Evolutionary conservation across 1,140 invertebrate species (phyloP).

Genomic region (Solen grandis): DNA sequence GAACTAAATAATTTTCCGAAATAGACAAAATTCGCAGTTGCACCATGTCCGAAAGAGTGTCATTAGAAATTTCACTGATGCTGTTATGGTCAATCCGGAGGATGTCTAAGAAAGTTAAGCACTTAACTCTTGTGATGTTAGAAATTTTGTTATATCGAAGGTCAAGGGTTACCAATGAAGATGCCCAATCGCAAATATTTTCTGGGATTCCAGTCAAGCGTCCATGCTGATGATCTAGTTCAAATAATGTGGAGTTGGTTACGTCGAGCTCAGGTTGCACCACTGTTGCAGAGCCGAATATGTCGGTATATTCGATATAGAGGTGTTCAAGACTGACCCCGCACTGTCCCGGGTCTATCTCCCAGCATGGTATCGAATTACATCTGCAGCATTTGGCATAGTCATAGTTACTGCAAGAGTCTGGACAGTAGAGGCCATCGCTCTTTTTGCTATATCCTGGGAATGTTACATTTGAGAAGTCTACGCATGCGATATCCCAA

Average conservation of each 20-base stretch:
- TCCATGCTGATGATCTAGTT: conserved; percentile 2
- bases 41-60: neutral
- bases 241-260: neutral
- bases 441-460: conserved; percentile 7
- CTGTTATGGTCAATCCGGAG: conserved; percentile 17
- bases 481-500: no score
- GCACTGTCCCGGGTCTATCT: neutral
- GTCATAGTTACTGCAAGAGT: neutral
- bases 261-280: neutral
- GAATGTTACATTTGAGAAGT: neutral
- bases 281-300: conserved; percentile 6
- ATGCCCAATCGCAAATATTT: conserved; percentile 13
- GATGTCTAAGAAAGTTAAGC: conserved; percentile 7
- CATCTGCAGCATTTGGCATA: conserved; percentile 25
- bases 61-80: conserved; percentile 20
- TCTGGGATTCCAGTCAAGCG: conserved; percentile 9
- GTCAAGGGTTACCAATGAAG: conserved; percentile 10
- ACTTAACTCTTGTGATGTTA: neutral
- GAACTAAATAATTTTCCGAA: conserved; percentile 3
- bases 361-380: conserved; percentile 5
- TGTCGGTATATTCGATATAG: conserved; percentile 11
- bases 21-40: conserved; percentile 13
- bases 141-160: neutral
- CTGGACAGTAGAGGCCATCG: conserved; percentile 15
- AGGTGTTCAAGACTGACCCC: neutral